phyloP scores from a whole-genome alignment of 1,140 invertebrate species.

The Tyrophagus putrescentiae region DNA sequence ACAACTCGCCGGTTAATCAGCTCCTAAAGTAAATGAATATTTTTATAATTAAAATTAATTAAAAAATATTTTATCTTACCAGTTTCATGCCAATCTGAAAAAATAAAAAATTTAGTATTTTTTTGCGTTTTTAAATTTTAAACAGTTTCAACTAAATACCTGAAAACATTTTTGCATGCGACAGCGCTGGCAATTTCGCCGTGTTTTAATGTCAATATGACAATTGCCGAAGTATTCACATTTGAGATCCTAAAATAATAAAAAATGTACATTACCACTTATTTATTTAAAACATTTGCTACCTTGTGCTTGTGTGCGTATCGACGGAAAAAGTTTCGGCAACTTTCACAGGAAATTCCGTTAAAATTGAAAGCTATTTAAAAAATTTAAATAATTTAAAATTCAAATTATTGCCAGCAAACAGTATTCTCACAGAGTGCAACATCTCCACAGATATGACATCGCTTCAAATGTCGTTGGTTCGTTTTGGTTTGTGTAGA shows the following conservation, averaged over 20 bases:
- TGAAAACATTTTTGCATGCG: constrained; percentile 12
- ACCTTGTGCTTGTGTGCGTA: not conserved
- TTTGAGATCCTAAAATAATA: not conserved
- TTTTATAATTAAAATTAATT: not conserved
- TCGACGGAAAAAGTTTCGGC: not conserved
- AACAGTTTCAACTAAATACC: too few species aligned
- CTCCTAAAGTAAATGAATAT: not conserved
- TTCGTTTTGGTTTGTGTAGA: too few species aligned
- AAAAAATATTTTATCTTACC: not conserved
- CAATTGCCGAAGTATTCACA: constrained; percentile 4
- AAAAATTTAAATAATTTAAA: not conserved
- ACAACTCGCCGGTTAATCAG: not conserved
- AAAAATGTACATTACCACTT: not conserved
- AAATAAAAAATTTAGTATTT: too few species aligned
- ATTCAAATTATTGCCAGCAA: not conserved
- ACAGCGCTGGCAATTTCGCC: not conserved
- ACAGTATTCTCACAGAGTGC: constrained; percentile 3
- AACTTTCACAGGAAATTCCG: not conserved
- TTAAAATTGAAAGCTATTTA: constrained; percentile 7
- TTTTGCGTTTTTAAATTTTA: too few species aligned
- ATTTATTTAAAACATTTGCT: not conserved
- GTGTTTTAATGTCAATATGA: not conserved
- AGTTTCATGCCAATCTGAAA: constrained; percentile 5
- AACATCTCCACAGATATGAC: constrained; percentile 9
- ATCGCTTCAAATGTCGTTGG: not conserved